Evolutionary conservation across 1,140 invertebrate species (phyloP).

Genomic region (Drosophila kanapiae): DNA sequence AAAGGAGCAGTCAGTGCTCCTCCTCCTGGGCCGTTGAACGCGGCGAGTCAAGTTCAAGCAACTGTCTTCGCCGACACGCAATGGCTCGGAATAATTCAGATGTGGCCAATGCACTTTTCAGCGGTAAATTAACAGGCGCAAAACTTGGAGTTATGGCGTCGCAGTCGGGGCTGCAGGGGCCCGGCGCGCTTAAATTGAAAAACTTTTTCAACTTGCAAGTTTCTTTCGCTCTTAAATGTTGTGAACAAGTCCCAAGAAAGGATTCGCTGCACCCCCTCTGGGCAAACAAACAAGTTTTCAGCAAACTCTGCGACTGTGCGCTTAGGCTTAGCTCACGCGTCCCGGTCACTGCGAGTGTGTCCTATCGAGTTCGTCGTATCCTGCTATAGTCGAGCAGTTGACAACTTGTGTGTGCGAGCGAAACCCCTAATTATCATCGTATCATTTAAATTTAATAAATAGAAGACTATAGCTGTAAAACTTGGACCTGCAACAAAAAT

Average conservation of each 20-base stretch:
- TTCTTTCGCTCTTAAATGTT: conserved; percentile 50
- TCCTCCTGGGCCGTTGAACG: background rate
- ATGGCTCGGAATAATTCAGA: conserved; percentile 70
- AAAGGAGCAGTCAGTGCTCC: conserved; percentile 27
- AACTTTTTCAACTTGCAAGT: conserved; percentile 74
- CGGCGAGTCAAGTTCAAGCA: conserved; percentile 42
- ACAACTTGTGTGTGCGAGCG: background rate
- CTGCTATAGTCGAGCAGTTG: background rate
- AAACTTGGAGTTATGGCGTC: conserved; percentile 27
- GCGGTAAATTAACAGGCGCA: conserved; percentile 72
- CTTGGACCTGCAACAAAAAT: no score
- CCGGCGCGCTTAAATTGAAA: conserved; percentile 72
- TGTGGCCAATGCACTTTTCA: conserved; percentile 73
- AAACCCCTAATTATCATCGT: background rate
- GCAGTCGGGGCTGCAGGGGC: conserved; percentile 6
- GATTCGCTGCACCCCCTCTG: conserved; percentile 62
- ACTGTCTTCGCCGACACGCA: conserved; percentile 55
- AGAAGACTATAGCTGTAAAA: no score
- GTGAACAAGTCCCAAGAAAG: conserved; percentile 49
- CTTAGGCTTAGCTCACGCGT: background rate
- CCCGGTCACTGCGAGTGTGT: conserved; percentile 9
- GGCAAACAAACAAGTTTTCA: conserved; percentile 34
- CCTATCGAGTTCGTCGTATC: background rate
- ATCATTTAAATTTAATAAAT: background rate
- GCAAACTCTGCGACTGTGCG: conserved; percentile 13